A percentile compares a stretch with the other conserved stretches of the same genome.
Evolutionary conservation across 2,797 vertebrate genomes (phyloP).

Genomic region (Macropodus opercularis): DNA sequence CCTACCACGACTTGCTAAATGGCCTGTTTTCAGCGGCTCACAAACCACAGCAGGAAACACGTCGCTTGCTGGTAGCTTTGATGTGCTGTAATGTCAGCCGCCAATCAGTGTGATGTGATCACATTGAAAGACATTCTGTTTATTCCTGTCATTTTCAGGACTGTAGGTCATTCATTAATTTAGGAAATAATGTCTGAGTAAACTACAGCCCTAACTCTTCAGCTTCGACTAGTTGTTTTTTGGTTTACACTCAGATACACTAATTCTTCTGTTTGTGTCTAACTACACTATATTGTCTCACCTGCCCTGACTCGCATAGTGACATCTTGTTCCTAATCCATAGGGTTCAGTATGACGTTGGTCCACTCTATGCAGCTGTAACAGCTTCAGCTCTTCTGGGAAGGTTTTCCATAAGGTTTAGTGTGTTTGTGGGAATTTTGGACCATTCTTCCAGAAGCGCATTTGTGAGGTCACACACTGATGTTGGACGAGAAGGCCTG

Average conservation of each 20-base stretch:
- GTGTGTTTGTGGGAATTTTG: no score
- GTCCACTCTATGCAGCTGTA: no score
- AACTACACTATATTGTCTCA: no score
- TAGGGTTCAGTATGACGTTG: no score
- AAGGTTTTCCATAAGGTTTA: no score
- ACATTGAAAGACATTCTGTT: neutral
- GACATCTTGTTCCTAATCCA: no score
- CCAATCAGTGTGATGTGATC: neutral
- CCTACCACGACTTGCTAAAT: neutral
- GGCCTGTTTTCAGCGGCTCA: neutral
- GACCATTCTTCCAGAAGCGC: no score
- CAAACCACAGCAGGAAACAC: slow-evolving; percentile 28
- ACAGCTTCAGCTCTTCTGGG: no score
- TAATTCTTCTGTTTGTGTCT: neutral
- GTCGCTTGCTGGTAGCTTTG: slow-evolving; percentile 6
- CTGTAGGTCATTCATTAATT: neutral
- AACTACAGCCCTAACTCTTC: neutral
- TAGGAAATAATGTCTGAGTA: neutral
- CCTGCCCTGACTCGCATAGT: no score
- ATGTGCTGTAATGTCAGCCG: neutral
- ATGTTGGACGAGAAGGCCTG: no score
- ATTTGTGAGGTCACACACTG: no score
- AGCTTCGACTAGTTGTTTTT: neutral
- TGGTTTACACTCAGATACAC: no score
- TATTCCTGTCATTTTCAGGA: neutral